These are phyloP conservation scores for Hyles vespertilio DNA, from an alignment of 1,140 invertebrate genomes.

Conservation along the genomic window DNA sequence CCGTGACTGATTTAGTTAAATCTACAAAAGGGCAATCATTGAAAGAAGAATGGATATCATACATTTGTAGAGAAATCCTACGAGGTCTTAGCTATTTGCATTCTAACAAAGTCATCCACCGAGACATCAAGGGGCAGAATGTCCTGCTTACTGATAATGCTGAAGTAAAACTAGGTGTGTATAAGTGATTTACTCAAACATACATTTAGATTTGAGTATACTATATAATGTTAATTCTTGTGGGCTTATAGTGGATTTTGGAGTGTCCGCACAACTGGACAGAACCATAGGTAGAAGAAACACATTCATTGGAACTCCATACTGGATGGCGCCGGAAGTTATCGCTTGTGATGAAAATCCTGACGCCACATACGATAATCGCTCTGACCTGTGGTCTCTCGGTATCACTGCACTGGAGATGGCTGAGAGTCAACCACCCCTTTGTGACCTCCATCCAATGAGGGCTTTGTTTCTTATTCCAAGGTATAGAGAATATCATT, in stretches of 20 bases:
- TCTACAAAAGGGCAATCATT: conserved; percentile 98
- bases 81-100: conserved; percentile 98
- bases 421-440: conserved; percentile 99
- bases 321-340: conserved; percentile 98
- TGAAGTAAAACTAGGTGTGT: conserved; percentile 95
- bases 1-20: conserved; percentile 99
- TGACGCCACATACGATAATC: conserved; percentile 99
- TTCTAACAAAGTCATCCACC: conserved; percentile 99
- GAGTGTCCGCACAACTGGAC: conserved; percentile 99
- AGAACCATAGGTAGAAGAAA: conserved; percentile 98
- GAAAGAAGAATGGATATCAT: conserved; percentile 99
- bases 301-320: conserved; percentile 99
- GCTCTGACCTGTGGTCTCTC: conserved; percentile 98
- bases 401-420: conserved; percentile 99
- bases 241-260: conserved; percentile 93
- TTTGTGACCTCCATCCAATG: conserved; percentile 99
- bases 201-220: background rate
- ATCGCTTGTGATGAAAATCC: conserved; percentile 99
- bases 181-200: background rate
- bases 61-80: conserved; percentile 98
- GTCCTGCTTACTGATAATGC: conserved; percentile 99
- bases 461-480: conserved; percentile 98
- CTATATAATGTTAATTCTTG: background rate
- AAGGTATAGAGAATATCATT: conserved; percentile 67
- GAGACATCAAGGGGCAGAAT: conserved; percentile 99